Conservation (phyloP, 2,888 invertebrate genomes). For the Athalia circularis region DNA sequence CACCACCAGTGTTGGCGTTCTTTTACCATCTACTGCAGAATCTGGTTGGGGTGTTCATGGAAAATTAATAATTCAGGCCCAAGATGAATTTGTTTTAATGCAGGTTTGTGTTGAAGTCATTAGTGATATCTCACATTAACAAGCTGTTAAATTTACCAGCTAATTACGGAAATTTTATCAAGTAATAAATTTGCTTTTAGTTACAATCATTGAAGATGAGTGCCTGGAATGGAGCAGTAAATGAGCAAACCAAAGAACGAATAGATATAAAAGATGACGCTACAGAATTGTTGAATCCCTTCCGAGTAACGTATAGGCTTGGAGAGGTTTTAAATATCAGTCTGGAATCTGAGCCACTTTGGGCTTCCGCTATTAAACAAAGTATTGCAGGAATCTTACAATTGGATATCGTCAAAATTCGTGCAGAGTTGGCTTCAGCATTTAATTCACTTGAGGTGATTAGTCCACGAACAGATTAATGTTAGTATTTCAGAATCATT, state of each 20-base stretch:
- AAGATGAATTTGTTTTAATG: constrained; percentile 58
- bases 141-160: no score
- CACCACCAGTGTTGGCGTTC: constrained; percentile 66
- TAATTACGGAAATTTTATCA: constrained; percentile 10
- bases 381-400: constrained; percentile 81
- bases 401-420: constrained; percentile 72
- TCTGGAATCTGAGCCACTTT: constrained; percentile 76
- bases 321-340: constrained; percentile 69
- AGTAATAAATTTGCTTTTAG: constrained; percentile 53
- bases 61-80: constrained; percentile 61
- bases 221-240: constrained; percentile 63
- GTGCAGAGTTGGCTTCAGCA: constrained; percentile 58
- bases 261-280: constrained; percentile 55
- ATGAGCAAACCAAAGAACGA: constrained; percentile 51
- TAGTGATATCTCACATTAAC: no score
- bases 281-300: constrained; percentile 65
- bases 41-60: constrained; percentile 69
- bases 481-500: neutral
- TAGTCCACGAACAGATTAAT: neutral
- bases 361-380: constrained; percentile 82
- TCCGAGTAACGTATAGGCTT: constrained; percentile 62
- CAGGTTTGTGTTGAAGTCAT: constrained; percentile 58
- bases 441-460: constrained; percentile 68
- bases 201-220: constrained; percentile 64
- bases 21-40: constrained; percentile 66